Evolutionary conservation across 2,797 vertebrate genomes (phyloP), one percentile per base, ranked within the genome.

Genomic region (Dermochelys coriacea): DNA sequence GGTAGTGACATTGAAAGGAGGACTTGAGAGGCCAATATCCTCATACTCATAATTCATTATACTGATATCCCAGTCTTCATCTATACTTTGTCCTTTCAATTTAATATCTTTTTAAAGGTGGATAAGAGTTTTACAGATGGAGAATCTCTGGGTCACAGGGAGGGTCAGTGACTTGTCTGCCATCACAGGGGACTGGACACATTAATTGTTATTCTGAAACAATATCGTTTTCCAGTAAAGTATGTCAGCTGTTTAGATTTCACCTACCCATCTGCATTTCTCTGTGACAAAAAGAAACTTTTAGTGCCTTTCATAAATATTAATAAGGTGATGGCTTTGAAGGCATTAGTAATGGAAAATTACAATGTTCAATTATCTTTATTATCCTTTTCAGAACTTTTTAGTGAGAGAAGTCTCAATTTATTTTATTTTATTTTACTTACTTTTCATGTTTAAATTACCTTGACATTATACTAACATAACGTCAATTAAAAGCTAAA

Each of bases 401-500:
- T 54, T 90, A 47, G 52, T n/a, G 75, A 81, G 37, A 12, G 3
- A 74, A 8, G 18, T 82, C n/a, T 82, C 83, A 55, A 59, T 51
- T n/a, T 80, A 51, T 27, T 4, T 64, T 94, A 31, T 5, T 82
- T 11, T 47, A 80, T 5, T 93, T 96, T 75, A 86, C 77, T 11
- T 79, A 11, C 57, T 88, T 87, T 21, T 91, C 94, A 88, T 84
- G 8, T 83, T 90, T 84, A 88, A 93, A 94, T 79, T 82, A 29
- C 18, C 25, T 91, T 94, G 78, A 79, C 5, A 41, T 90, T 85
- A 74, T 83, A 86, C 37, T 23, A 71, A 23, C 55, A 9, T 27
- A 91, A 47, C 8, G 96, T 93, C 34, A 59, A 15, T 94, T 93
- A 94, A 71, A 3, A 90, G 1, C 5, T 93, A 78, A 82, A 74